phyloP scores from a whole-genome alignment of 2,888 invertebrate genomes.

The Hirtodrosophila histrioides region DNA sequence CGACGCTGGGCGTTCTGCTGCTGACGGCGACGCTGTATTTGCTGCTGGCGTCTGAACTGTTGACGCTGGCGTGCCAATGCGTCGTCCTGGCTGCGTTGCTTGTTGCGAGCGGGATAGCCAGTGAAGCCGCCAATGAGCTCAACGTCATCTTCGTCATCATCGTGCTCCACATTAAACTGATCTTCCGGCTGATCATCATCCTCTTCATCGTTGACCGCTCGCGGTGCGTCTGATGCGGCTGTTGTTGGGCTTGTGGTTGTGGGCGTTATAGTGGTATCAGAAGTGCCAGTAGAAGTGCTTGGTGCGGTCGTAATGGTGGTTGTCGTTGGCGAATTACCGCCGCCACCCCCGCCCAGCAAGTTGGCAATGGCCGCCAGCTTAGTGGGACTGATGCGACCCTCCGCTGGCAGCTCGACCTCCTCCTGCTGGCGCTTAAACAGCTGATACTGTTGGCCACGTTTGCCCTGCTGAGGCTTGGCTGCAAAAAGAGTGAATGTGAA shows the following conservation, averaged over 20 bases:
- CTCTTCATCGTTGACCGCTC: conserved; percentile 19
- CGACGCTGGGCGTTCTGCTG: conserved; percentile 46
- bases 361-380: conserved; percentile 47
- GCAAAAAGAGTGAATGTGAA: background rate
- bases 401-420: conserved; percentile 41
- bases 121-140: background rate
- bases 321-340: conserved; percentile 5
- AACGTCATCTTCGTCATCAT: conserved; percentile 30
- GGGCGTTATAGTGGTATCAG: background rate
- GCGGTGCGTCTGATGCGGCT: background rate
- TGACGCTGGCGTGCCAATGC: conserved; percentile 39
- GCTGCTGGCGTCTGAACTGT: conserved; percentile 40
- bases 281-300: background rate
- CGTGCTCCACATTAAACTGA: conserved; percentile 21
- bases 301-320: background rate
- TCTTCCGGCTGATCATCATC: conserved; percentile 22
- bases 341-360: conserved; percentile 2
- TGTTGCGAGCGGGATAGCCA: conserved; percentile 14
- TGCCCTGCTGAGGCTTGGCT: conserved; percentile 54
- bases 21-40: conserved; percentile 45
- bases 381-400: conserved; percentile 54
- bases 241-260: conserved; percentile 11
- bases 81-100: conserved; percentile 37
- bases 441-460: conserved; percentile 35
- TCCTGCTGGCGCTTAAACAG: conserved; percentile 42